Conservation (phyloP, 2,797 vertebrate genomes). For the Crypturellus tataupa region DNA sequence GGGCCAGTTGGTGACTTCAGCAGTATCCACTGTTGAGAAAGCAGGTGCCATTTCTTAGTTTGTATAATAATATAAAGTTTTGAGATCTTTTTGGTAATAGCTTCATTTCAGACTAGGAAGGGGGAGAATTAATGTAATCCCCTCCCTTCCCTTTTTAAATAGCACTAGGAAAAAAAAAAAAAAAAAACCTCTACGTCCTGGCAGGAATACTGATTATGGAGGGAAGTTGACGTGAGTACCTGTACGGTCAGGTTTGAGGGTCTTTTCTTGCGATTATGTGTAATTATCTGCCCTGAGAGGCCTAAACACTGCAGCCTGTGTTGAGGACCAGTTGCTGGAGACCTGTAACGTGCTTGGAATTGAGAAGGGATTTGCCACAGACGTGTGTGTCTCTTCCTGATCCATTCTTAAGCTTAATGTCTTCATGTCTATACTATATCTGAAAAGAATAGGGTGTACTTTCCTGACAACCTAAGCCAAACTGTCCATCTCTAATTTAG, state of each 20-base stretch:
- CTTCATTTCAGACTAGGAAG: not conserved
- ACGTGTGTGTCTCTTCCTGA: not conserved
- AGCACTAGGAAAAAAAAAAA: not conserved
- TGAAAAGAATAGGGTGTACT: not conserved
- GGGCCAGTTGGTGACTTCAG: not conserved
- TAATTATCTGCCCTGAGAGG: not conserved
- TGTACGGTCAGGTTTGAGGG: not conserved
- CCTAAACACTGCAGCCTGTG: not conserved
- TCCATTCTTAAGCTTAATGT: not conserved
- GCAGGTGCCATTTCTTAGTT: not conserved
- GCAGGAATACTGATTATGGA: not conserved
- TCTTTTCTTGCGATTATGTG: not conserved
- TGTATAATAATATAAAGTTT: not conserved
- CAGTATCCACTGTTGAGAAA: not conserved
- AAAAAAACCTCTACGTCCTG: not conserved
- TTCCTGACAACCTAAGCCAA: not conserved
- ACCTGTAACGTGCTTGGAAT: not conserved
- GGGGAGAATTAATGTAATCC: not conserved
- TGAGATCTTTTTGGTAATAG: not conserved
- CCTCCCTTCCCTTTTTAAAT: not conserved
- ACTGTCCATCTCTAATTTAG: not conserved
- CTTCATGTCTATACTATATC: not conserved
- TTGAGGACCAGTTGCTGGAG: not conserved
- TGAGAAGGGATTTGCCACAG: not conserved
- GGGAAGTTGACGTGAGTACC: fast-evolving